Percentiles rank a stretch among this genome's conserved stretches.
These are phyloP conservation scores for Microchrysa polita DNA, from an alignment of 2,888 invertebrate species.

Conservation along the genomic window DNA sequence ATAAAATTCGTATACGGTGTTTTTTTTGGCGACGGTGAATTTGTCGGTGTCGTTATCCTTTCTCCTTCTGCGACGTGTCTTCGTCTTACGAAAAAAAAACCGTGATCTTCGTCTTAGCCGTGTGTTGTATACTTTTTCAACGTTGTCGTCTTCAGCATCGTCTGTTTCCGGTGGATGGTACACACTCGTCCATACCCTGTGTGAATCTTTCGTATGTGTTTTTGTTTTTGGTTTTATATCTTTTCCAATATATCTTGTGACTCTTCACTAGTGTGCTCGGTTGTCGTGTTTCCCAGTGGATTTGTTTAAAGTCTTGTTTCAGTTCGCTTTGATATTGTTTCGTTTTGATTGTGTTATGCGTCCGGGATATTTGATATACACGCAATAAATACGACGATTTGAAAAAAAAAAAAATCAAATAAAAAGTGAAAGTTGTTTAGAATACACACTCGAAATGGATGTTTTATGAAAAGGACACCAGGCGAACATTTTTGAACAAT, in stretches of 20 bases:
- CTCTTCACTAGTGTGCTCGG: neutral
- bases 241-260: neutral
- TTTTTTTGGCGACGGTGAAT: constrained; percentile 32
- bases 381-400: neutral
- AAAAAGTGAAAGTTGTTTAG: constrained; percentile 15
- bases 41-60: constrained; percentile 9
- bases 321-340: constrained; percentile 12
- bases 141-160: constrained; percentile 25
- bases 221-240: constrained; percentile 6
- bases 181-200: constrained; percentile 3
- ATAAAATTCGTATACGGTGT: constrained; percentile 32
- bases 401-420: neutral
- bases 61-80: too few relatives aligned
- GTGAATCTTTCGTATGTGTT: neutral
- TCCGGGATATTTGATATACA: constrained; percentile 23
- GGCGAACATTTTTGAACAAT: neutral
- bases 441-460: neutral
- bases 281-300: constrained; percentile 26
- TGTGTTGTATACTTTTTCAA: constrained; percentile 23
- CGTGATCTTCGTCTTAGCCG: constrained; percentile 23
- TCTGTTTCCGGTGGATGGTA: constrained; percentile 24
- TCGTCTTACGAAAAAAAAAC: constrained; percentile 14
- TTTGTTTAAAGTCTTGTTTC: constrained; percentile 27
- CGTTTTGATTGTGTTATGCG: constrained; percentile 10
- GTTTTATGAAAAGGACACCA: constrained; percentile 11